Evolutionary conservation across 2,113 vertebrate species (phyloP).

Genomic region (Caranx ignobilis): DNA sequence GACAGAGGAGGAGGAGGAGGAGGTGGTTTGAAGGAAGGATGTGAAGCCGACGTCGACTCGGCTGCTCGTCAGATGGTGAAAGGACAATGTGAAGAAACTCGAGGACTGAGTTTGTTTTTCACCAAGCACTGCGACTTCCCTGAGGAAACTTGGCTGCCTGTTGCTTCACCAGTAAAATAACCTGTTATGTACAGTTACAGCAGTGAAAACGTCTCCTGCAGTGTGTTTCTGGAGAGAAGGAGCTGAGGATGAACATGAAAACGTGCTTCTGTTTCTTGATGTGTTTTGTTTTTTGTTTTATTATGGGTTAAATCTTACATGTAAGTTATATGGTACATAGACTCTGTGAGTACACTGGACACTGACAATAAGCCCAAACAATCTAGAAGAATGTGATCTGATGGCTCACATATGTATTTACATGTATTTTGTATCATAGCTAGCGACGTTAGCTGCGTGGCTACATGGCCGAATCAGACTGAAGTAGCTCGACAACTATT

Average conservation of each 20-base stretch:
- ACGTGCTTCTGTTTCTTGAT: constrained; percentile 44
- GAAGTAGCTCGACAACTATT: constrained; percentile 4
- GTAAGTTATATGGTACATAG: constrained; percentile 71
- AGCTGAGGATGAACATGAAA: constrained; percentile 30
- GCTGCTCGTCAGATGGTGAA: constrained; percentile 58
- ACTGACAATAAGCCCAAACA: constrained; percentile 54
- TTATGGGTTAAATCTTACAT: constrained; percentile 57
- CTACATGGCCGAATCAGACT: not conserved
- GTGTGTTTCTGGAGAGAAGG: constrained; percentile 41
- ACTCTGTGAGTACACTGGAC: constrained; percentile 82
- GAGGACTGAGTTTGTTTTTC: constrained; percentile 56
- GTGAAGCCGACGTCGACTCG: constrained; percentile 49
- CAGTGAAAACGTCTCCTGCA: constrained; percentile 41
- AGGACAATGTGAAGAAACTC: constrained; percentile 63
- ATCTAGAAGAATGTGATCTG: constrained; percentile 12
- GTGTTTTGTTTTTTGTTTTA: constrained; percentile 50
- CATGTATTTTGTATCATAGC: constrained; percentile 30
- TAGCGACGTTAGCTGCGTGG: not conserved
- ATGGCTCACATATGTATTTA: constrained; percentile 33
- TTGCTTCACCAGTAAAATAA: constrained; percentile 41
- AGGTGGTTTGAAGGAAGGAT: constrained; percentile 42
- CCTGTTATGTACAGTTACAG: constrained; percentile 48
- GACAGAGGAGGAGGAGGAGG: not conserved
- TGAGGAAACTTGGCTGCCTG: constrained; percentile 45
- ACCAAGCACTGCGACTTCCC: constrained; percentile 54